Evolutionary conservation across 2,113 vertebrate genomes (phyloP), one percentile per base, ranked within the genome.

Genomic region (Hippocampus zosterae): DNA sequence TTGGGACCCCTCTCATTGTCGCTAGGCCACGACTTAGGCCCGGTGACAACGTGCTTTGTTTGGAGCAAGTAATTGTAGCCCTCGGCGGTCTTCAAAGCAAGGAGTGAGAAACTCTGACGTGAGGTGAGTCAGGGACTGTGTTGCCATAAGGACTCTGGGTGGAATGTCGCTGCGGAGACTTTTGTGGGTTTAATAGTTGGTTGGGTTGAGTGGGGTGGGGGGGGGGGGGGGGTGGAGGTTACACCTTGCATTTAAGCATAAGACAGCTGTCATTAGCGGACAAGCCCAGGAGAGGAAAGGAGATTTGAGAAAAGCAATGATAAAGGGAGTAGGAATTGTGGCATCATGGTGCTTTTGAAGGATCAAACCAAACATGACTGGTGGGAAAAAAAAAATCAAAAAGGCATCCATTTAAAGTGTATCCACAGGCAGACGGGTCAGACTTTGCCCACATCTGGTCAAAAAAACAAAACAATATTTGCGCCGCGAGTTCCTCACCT

Each of bases 401-500:
- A 50, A 50, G 16, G 13, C 5, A 7, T 50, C 48, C 48, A 16
- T 48, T 48, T 15, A 48, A 48, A 48, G 46, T 48, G 15, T 50
- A 50, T 50, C 15, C 3, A 46, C 15, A 46, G 46, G 12, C 44
- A 3, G 3, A 3, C 13, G 16, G 12, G 48, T 7, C 48, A 50
- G 6, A 50, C 48, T 50, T 19, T 50, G 16, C 16, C 15, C 15
- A 18, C 46, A 15, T 6, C 12, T 18, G 46, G 46, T 50, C 48
- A 18, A 50, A 50, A 50, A 50, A 8, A 50, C 5, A 50, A 21
- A 50, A 2, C 7, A 1, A 50, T 46, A 10, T 46, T 4, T 46
- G 44, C 44, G 44, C 1, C 18, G 18, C 1, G 18, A 23, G 15
- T 65, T 70, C 88, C 94, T 3, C 90, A 96, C 96, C 96, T 95